Percentiles rank a stretch among this genome's conserved stretches.
Evolutionary conservation across 1,140 invertebrate genomes (phyloP).

Genomic region (Drosophila saltans): DNA sequence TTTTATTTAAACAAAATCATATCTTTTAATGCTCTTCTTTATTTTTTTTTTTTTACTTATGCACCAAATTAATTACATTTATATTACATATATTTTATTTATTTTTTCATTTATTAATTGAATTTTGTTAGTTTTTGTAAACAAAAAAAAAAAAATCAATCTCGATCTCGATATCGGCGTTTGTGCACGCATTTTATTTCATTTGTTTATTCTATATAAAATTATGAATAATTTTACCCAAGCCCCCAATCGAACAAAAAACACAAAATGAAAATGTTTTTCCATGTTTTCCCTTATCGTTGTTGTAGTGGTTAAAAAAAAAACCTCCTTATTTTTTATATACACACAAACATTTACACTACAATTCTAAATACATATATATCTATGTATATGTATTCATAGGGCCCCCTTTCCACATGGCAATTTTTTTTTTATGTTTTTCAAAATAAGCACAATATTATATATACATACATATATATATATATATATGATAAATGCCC

Average conservation of each 20-base stretch:
- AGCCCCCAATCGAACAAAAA: not conserved
- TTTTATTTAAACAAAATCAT: slow-evolving; percentile 17
- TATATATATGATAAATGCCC: not conserved
- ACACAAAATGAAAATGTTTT: slow-evolving; percentile 17
- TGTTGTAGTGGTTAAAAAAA: slow-evolving; percentile 28
- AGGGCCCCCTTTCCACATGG: slow-evolving; percentile 11
- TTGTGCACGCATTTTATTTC: slow-evolving; percentile 81
- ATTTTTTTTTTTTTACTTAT: not conserved
- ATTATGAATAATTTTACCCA: slow-evolving; percentile 53
- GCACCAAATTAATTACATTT: slow-evolving; percentile 8
- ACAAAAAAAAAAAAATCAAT: slow-evolving; percentile 22
- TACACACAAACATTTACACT: not conserved
- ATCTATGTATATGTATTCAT: not conserved
- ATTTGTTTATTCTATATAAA: slow-evolving; percentile 32
- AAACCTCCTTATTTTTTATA: not conserved
- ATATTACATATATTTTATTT: slow-evolving; percentile 31
- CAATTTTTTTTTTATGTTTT: slow-evolving; percentile 58
- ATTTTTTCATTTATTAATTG: slow-evolving; percentile 49
- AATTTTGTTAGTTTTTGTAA: slow-evolving; percentile 29
- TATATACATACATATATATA: not conserved
- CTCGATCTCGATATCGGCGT: slow-evolving; percentile 54
- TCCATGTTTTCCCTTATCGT: slow-evolving; percentile 15
- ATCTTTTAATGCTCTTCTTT: slow-evolving; percentile 8
- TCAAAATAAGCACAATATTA: slow-evolving; percentile 47
- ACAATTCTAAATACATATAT: not conserved